These are phyloP conservation scores for Electrona antarctica DNA, from an alignment of 2,113 vertebrate genomes.

Conservation along the genomic window DNA sequence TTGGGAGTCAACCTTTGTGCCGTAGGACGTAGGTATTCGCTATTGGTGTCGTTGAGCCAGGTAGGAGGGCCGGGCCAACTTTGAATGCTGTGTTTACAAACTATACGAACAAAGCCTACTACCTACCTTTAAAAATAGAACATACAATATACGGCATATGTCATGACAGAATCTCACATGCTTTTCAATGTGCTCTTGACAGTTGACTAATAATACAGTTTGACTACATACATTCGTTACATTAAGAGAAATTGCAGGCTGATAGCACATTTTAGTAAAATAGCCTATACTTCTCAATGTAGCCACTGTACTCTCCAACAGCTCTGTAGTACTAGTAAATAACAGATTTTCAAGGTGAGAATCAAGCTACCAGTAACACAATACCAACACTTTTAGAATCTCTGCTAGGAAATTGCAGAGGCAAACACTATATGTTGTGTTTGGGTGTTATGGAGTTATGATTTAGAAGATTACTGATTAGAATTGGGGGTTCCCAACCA, in stretches of 20 bases:
- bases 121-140: no score
- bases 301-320: neutral
- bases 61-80: no score
- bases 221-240: neutral
- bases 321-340: no score
- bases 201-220: no score
- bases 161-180: neutral
- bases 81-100: no score
- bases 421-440: conserved; percentile 6
- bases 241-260: neutral
- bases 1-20: no score
- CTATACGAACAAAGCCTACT: no score
- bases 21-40: no score
- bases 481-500: neutral
- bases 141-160: neutral
- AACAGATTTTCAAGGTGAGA: no score
- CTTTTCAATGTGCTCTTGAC: neutral
- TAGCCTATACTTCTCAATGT: neutral
- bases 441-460: conserved; percentile 21
- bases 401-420: conserved; percentile 18
- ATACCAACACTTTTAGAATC: neutral
- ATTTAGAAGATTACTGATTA: conserved; percentile 7
- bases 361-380: no score
- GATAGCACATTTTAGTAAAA: no score
- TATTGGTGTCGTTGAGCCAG: no score